Conservation (phyloP, 2,113 vertebrate genomes). For the Labrus mixtus region DNA sequence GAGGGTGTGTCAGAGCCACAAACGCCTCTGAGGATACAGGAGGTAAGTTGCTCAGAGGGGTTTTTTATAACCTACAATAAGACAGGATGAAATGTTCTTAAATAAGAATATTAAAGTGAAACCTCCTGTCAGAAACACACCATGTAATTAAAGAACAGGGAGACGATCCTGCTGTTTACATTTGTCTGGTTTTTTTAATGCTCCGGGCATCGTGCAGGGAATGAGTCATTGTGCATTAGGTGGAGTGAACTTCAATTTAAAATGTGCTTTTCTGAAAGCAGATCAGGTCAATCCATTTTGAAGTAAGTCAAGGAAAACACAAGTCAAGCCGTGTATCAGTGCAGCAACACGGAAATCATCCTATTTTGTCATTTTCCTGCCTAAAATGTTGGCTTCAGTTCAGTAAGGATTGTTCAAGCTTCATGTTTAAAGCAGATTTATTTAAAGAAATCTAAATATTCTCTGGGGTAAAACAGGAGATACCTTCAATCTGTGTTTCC, state of each 20-base stretch:
- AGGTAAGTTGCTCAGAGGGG: conserved; percentile 66
- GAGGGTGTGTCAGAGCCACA: conserved; percentile 44
- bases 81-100: conserved; percentile 15
- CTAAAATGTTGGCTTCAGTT: neutral
- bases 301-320: too few relatives aligned
- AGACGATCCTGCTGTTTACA: neutral
- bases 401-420: neutral
- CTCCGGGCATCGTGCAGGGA: neutral
- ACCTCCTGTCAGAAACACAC: neutral
- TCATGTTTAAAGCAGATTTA: too few relatives aligned
- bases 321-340: neutral
- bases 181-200: neutral
- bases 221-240: neutral
- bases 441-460: too few relatives aligned
- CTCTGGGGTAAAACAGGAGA: neutral
- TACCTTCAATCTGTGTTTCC: neutral
- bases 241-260: neutral
- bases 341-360: too few relatives aligned
- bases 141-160: neutral
- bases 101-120: neutral
- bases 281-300: neutral
- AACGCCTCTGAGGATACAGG: conserved; percentile 49
- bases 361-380: neutral
- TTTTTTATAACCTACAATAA: neutral
- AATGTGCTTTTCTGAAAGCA: neutral